Evolutionary conservation across 2,113 vertebrate genomes (phyloP).

Genomic region (Odobenus rosmarus): DNA sequence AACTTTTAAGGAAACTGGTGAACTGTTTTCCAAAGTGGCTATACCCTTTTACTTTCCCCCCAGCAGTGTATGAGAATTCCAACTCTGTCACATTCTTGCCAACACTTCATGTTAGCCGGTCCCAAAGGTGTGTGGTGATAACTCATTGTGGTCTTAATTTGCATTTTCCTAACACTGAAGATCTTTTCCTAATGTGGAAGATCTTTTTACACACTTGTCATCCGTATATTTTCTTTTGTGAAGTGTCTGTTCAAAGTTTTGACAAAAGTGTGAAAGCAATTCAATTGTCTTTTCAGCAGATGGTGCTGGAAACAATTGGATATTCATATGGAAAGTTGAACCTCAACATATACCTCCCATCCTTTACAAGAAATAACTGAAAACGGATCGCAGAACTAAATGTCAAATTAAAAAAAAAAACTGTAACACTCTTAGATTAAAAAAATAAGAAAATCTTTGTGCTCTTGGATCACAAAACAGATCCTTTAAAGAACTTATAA

Average conservation of each 20-base stretch:
- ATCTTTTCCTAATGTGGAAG: background rate
- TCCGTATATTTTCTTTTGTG: background rate
- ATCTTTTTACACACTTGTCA: background rate
- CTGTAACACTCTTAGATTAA: background rate
- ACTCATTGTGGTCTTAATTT: background rate
- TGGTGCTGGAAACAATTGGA: background rate
- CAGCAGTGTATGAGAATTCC: background rate
- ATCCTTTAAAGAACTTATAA: background rate
- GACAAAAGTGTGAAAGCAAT: background rate
- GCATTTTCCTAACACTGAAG: background rate
- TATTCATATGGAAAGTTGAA: background rate
- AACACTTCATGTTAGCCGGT: background rate
- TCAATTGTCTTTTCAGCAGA: conserved; percentile 9
- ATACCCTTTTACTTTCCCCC: background rate
- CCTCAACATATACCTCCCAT: background rate
- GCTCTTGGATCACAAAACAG: background rate
- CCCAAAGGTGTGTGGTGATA: background rate
- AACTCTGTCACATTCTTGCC: background rate
- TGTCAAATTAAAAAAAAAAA: background rate
- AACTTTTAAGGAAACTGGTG: background rate
- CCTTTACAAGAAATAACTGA: conserved; percentile 19
- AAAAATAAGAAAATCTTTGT: background rate
- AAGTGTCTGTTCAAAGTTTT: background rate
- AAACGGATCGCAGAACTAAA: background rate
- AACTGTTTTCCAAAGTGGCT: conserved; percentile 14